phyloP scores from a whole-genome alignment of 2,113 vertebrate species.

The Pagrus major region DNA sequence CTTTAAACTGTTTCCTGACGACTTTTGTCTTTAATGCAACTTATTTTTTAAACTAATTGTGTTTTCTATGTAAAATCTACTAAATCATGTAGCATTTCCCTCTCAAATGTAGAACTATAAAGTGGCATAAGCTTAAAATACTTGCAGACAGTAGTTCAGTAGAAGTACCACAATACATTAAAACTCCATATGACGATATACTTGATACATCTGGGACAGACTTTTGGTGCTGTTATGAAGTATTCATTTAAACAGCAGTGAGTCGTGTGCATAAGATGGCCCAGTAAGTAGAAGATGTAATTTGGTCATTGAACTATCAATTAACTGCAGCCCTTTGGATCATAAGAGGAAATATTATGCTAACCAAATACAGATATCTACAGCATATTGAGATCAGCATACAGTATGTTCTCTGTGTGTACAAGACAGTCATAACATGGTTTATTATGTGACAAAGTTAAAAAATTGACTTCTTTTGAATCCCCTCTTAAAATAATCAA shows the following conservation, averaged over 20 bases:
- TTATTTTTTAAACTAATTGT: too few species aligned
- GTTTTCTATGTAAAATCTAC: background rate
- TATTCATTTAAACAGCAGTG: background rate
- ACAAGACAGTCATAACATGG: background rate
- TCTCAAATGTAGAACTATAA: background rate
- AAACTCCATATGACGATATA: background rate
- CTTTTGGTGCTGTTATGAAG: background rate
- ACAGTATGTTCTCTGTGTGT: background rate
- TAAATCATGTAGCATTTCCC: background rate
- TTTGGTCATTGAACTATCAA: background rate
- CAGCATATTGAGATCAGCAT: background rate
- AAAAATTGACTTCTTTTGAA: background rate
- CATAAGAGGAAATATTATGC: background rate
- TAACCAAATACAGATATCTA: background rate
- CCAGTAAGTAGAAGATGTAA: background rate
- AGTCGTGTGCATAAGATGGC: background rate
- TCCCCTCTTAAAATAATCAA: constrained; percentile 1
- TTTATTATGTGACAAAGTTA: too few species aligned
- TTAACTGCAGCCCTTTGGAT: background rate
- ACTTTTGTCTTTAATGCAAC: too few species aligned
- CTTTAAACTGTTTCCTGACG: too few species aligned
- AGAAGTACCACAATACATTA: too few species aligned
- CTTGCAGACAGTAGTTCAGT: background rate
- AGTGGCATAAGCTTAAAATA: background rate
- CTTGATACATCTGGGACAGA: background rate